Base-by-base conservation (phyloP, 2,797 vertebrate species). In the Thunnus albacares region DNA sequence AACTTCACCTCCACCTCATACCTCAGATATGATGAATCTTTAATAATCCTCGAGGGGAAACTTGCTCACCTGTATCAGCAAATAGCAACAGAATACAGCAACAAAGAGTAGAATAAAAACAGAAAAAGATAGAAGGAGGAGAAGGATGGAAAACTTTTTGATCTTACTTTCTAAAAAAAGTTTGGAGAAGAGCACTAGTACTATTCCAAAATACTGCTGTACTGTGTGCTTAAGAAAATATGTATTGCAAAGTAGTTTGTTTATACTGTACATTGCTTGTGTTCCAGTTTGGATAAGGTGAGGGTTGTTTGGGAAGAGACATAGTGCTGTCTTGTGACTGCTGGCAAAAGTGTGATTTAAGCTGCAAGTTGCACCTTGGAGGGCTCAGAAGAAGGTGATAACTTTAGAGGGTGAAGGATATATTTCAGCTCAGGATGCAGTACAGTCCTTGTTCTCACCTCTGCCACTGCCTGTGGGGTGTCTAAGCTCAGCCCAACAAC, bases 401-500 rank as follows among this genome's bases (percentile, higher is more conserved):
- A 83, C 76, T 81, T 71, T 20, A 45, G 47, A 82, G 41, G 81
- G 22, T 77, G 81, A 81, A 71, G 55, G 75, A 67, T 60, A 69
- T 55, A 78, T 77, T 79, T 82, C 80, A 72, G 49, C 71, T 79
- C 69, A 69, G 85, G 79, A 77, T 80, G 62, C 55, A 61, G 74
- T 51, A 28, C 24, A 63, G 75, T 62, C 75, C 56, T 87, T 76
- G 59, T 82, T 86, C 74, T 79, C 71, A 78, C 75, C 75, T 82
- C 61, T 65, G n/a, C 62, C 53, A 49, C 66, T 79, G 75, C 63
- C 69, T 69, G 52, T 38, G 53, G 77, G 66, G 12, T 71, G 82
- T 60, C 77, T 56, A 41, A 63, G 58, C 59, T 66, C 35, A 60
- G 47, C 57, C 69, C 28, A 17, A 45, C 28, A 58, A 60, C 55